These are phyloP conservation scores for Chorisops tibialis DNA, from an alignment of 2,888 invertebrate genomes.

Conservation along the genomic window DNA sequence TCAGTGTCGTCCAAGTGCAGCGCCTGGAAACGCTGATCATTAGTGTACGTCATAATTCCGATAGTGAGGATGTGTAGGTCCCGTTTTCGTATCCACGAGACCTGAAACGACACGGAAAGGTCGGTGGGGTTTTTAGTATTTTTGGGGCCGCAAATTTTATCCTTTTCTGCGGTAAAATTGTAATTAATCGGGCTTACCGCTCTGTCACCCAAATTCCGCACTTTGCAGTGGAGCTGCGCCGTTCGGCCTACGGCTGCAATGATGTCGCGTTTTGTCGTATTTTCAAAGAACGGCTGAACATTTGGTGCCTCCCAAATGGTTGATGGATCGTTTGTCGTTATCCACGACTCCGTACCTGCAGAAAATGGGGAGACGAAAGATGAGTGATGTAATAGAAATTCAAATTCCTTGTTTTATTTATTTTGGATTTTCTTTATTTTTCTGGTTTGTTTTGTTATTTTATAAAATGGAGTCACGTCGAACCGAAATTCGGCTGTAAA, in stretches of 20 bases:
- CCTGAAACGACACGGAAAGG: conserved; percentile 51
- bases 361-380: not conserved
- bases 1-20: conserved; percentile 68
- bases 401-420: too few species aligned
- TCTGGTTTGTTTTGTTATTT: too few species aligned
- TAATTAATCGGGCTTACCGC: conserved; percentile 60
- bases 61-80: conserved; percentile 75
- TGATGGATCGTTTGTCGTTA: conserved; percentile 32
- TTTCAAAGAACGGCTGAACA: conserved; percentile 81
- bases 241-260: conserved; percentile 83
- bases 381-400: too few species aligned
- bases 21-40: conserved; percentile 69
- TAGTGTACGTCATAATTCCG: conserved; percentile 69
- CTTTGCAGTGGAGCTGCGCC: conserved; percentile 78
- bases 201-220: conserved; percentile 78
- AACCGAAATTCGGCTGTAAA: too few species aligned
- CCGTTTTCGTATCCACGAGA: conserved; percentile 81
- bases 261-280: conserved; percentile 75
- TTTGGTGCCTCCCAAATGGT: conserved; percentile 52
- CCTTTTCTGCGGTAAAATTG: too few species aligned
- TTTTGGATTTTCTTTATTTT: too few species aligned
- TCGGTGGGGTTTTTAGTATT: too few species aligned
- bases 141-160: too few species aligned
- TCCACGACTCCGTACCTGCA: conserved; percentile 31
- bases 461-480: too few species aligned